Evolutionary conservation across 2,113 vertebrate genomes (phyloP), one percentile per base, ranked within the genome.

Genomic region (Potamarius usumacintae): DNA sequence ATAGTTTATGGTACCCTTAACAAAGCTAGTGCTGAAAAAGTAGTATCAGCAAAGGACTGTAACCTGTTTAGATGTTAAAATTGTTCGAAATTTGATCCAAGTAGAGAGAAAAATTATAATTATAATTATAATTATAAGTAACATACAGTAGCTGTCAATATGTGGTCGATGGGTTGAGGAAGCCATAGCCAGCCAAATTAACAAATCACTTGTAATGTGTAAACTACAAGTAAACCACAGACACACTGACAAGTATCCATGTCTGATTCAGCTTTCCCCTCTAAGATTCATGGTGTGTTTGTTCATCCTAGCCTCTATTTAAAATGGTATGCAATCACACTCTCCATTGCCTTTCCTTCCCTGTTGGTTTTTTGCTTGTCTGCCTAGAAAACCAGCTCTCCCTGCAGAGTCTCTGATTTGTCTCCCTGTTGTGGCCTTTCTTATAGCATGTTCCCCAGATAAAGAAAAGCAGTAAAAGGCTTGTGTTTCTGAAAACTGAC

Each of bases 401-500:
- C 88, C 84, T 20, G 27, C 60, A 84, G 88, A 84, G 72, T 91
- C 80, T 90, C 88, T 89, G 82, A 88, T 91, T 91, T 88, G 86
- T 65, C 62, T 88, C 82, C 63, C 82, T 69, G 77, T 74, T 85
- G 86, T 89, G 78, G 57, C 42, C 52, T 25, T 57, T 80, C n/a
- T 62, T 63, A 81, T 79, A 89, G 77, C 88, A 67, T 50, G 34
- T 87, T 82, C 79, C 87, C 83, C 48, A 85, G 89, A 90, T 89
- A 89, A 90, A 89, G 86, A 87, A 89, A 83, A 63, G 76, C n/a
- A 57, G 88, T 74, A 82, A 88, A 89, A 88, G 92, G 92, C 93
- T 95, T 94, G 92, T 92, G 92, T 96, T 96, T 95, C 95, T 95
- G 94, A 95, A 95, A 95, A 93, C 92, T 94, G 93, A 95, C 93